phyloP scores from a whole-genome alignment of 2,113 vertebrate genomes.

The Vanacampus margaritifer region DNA sequence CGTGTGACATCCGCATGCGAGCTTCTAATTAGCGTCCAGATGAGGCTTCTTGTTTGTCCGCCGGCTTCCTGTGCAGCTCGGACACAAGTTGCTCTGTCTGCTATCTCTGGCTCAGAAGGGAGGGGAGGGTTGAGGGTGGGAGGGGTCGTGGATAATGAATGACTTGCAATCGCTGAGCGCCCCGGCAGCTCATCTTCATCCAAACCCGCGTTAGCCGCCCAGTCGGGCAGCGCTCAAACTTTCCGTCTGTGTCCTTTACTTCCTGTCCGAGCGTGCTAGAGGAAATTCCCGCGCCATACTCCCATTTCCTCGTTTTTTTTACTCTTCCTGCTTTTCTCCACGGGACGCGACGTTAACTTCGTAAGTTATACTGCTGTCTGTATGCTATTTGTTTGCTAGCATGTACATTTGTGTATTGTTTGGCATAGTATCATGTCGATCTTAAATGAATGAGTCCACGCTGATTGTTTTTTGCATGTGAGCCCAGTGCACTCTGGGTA shows the following conservation, averaged over 20 bases:
- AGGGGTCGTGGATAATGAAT: constrained; percentile 43
- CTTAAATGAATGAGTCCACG: neutral
- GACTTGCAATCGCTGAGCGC: constrained; percentile 2
- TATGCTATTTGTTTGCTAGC: neutral
- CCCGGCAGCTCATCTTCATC: constrained; percentile 6
- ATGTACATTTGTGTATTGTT: neutral
- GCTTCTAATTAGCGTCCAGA: constrained; percentile 71
- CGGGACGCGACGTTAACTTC: constrained; percentile 17
- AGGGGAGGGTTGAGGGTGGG: constrained; percentile 27
- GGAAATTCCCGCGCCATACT: constrained; percentile 63
- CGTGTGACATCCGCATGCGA: constrained; percentile 46
- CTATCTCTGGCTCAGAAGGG: constrained; percentile 57
- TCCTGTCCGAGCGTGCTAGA: constrained; percentile 21
- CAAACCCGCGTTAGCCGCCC: neutral
- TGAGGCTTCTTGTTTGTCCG: constrained; percentile 69
- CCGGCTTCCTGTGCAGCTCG: constrained; percentile 68
- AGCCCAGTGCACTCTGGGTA: too few species aligned
- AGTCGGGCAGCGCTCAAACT: constrained; percentile 5
- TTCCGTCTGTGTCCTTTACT: constrained; percentile 5
- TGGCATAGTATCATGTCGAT: neutral
- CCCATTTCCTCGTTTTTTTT: constrained; percentile 59
- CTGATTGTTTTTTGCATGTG: too few species aligned
- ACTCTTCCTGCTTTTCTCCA: constrained; percentile 45
- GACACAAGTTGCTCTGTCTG: constrained; percentile 70
- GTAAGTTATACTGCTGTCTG: neutral